Evolutionary conservation across 2,888 invertebrate species (phyloP).

Genomic region (Xanthorhoe designata): DNA sequence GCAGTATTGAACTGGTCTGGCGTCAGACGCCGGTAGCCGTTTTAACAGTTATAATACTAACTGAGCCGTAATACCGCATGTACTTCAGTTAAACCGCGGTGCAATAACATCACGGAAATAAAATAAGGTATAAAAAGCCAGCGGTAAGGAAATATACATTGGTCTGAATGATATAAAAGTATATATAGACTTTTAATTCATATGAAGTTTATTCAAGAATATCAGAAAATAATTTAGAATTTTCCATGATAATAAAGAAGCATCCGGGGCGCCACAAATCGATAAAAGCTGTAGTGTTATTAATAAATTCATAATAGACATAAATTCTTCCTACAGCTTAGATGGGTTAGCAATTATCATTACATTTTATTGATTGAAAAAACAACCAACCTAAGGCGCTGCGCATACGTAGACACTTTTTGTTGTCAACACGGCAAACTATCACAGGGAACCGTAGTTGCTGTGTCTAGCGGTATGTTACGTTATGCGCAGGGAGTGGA

Average conservation of each 20-base stretch:
- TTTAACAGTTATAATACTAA: conserved; percentile 54
- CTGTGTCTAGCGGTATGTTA: no score
- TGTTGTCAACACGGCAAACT: no score
- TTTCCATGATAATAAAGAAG: neutral
- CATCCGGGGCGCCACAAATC: neutral
- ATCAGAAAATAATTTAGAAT: neutral
- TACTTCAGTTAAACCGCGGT: conserved; percentile 12
- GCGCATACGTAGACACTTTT: no score
- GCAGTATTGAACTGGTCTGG: conserved; percentile 47
- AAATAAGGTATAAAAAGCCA: conserved; percentile 12
- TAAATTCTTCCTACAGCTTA: no score
- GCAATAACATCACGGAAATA: conserved; percentile 9
- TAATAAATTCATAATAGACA: no score
- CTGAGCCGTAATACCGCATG: conserved; percentile 25
- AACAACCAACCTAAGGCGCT: no score
- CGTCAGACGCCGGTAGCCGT: conserved; percentile 43
- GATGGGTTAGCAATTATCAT: no score
- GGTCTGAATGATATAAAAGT: neutral
- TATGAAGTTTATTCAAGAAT: neutral
- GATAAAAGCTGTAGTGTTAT: neutral
- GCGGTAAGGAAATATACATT: neutral
- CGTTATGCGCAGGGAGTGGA: no score
- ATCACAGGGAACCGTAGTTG: no score
- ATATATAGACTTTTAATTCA: neutral
- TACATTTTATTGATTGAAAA: no score